phyloP scores from a whole-genome alignment of 2,888 invertebrate species.

The Dynastes grantii region DNA sequence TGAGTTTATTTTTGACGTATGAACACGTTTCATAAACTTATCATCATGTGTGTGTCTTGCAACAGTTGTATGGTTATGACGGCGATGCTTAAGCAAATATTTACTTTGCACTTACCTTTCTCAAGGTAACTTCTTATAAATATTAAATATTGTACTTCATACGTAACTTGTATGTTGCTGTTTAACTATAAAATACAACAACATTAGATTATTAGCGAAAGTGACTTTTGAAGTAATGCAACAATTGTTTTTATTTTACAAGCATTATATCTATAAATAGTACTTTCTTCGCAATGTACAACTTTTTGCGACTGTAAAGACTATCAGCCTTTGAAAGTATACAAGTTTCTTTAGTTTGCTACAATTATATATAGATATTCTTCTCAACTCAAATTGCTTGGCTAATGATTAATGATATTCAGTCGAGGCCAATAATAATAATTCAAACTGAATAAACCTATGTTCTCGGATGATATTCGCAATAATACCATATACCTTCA shows the following conservation, averaged over 20 bases:
- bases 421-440: no score
- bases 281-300: no score
- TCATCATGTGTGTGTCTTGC: slow-evolving; percentile 9
- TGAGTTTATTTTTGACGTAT: no score
- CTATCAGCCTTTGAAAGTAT: no score
- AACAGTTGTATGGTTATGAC: slow-evolving; percentile 6
- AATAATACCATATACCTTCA: no score
- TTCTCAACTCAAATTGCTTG: no score
- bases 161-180: neutral
- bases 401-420: no score
- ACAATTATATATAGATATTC: no score
- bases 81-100: slow-evolving; percentile 33
- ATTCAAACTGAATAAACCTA: no score
- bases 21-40: neutral
- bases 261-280: neutral
- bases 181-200: neutral
- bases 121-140: slow-evolving; percentile 39
- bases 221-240: neutral
- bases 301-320: no score
- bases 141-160: slow-evolving; percentile 11
- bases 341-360: no score
- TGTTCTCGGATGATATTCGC: no score
- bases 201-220: neutral
- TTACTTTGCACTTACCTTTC: slow-evolving; percentile 36
- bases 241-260: neutral